Conservation (phyloP, 2,888 invertebrate species). For the Limnephilus rhombicus region DNA sequence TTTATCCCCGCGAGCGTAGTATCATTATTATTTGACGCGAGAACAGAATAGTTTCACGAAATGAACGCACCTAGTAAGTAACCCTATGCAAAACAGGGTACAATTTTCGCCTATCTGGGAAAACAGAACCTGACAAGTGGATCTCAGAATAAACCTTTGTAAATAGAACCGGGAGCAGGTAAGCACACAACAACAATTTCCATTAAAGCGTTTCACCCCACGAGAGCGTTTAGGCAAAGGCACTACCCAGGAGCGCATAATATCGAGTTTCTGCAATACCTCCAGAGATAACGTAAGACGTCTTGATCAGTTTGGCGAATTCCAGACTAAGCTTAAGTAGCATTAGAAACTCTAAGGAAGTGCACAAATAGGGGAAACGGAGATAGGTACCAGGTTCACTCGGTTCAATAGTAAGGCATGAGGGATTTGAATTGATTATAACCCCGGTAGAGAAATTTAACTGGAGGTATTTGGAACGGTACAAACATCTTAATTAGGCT, state of each 20-base stretch:
- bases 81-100: background rate
- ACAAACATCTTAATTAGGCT: background rate
- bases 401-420: background rate
- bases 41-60: background rate
- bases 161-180: conserved; percentile 50
- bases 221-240: background rate
- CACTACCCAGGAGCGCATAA: conserved; percentile 32
- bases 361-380: conserved; percentile 17
- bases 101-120: conserved; percentile 18
- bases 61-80: background rate
- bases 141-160: conserved; percentile 19
- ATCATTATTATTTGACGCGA: background rate
- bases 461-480: background rate
- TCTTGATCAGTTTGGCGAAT: conserved; percentile 50
- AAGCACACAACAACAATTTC: conserved; percentile 57
- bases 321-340: conserved; percentile 43
- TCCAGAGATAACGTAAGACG: conserved; percentile 50
- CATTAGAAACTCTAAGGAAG: conserved; percentile 36
- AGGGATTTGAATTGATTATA: conserved; percentile 41
- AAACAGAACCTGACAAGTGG: conserved; percentile 35
- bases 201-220: conserved; percentile 34
- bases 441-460: background rate
- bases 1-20: background rate
- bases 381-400: background rate
- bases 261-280: conserved; percentile 59